Conservation (phyloP, 2,888 invertebrate species). For the Coleophora deauratella region DNA sequence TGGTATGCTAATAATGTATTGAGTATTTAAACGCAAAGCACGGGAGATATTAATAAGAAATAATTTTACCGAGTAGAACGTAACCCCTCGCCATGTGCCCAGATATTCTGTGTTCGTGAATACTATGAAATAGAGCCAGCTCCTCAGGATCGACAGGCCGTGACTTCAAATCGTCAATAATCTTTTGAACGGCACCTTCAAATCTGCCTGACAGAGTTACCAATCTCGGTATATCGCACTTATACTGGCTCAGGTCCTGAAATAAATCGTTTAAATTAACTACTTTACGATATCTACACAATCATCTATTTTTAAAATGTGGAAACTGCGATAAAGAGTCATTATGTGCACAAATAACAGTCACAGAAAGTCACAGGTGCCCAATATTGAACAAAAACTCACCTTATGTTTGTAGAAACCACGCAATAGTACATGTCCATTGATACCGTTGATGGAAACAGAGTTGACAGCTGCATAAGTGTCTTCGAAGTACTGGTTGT, state of each 20-base stretch:
- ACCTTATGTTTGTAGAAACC: conserved; percentile 48
- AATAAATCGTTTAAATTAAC: no score
- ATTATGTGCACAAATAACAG: background rate
- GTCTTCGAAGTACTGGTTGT: conserved; percentile 70
- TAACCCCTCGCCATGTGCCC: conserved; percentile 50
- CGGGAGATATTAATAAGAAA: no score
- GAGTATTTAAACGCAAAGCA: no score
- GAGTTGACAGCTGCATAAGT: conserved; percentile 50
- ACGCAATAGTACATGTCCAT: conserved; percentile 41
- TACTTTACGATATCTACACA: no score
- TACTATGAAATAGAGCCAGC: conserved; percentile 44
- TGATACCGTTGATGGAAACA: conserved; percentile 44
- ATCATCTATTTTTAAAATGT: no score
- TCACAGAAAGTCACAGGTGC: no score
- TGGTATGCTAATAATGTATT: no score
- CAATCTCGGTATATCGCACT: conserved; percentile 38
- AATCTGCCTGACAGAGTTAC: conserved; percentile 46
- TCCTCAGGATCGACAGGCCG: conserved; percentile 47
- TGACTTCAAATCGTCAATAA: conserved; percentile 38
- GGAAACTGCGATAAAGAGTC: background rate
- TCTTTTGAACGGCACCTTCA: conserved; percentile 29
- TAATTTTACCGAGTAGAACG: background rate
- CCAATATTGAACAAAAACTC: background rate
- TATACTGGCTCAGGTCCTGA: conserved; percentile 36
- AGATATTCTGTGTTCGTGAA: conserved; percentile 33